A percentile compares a stretch with the other conserved stretches of the same genome.
These are phyloP conservation scores for Drosophila falleni DNA, from an alignment of 2,888 invertebrate genomes.

Conservation along the genomic window DNA sequence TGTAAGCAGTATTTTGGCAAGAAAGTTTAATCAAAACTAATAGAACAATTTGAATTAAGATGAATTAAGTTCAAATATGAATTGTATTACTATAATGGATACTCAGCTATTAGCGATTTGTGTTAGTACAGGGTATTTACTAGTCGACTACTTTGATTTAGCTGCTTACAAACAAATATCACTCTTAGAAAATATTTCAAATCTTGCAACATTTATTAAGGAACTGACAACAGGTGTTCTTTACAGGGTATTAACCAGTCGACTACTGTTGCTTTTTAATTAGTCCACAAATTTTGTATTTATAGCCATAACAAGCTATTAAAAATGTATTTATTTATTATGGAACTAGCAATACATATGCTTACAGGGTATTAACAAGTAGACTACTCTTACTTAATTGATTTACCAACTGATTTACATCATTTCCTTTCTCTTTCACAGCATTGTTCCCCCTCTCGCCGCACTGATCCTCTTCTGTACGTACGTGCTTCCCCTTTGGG, in stretches of 20 bases:
- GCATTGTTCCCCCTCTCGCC: constrained; percentile 88
- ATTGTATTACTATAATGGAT: too few species aligned
- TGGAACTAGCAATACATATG: background rate
- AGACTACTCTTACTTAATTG: background rate
- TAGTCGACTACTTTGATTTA: background rate
- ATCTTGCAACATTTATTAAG: too few species aligned
- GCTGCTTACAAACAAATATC: too few species aligned
- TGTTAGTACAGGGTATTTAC: background rate
- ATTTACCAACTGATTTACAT: background rate
- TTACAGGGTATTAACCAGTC: background rate
- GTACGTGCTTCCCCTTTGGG: constrained; percentile 88
- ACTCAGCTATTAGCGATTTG: too few species aligned
- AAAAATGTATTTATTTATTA: background rate
- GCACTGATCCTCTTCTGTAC: constrained; percentile 90
- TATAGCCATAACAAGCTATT: background rate
- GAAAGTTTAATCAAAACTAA: background rate
- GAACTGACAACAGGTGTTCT: too few species aligned
- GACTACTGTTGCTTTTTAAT: background rate
- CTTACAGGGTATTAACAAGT: background rate
- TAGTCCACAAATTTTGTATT: constrained; percentile 57
- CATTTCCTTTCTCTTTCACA: constrained; percentile 50
- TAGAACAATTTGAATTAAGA: background rate
- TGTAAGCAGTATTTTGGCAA: background rate
- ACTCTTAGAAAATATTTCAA: background rate
- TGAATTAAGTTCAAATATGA: background rate